phyloP scores from a whole-genome alignment of 2,797 vertebrate genomes.

The Notoglanidium macrostoma region DNA sequence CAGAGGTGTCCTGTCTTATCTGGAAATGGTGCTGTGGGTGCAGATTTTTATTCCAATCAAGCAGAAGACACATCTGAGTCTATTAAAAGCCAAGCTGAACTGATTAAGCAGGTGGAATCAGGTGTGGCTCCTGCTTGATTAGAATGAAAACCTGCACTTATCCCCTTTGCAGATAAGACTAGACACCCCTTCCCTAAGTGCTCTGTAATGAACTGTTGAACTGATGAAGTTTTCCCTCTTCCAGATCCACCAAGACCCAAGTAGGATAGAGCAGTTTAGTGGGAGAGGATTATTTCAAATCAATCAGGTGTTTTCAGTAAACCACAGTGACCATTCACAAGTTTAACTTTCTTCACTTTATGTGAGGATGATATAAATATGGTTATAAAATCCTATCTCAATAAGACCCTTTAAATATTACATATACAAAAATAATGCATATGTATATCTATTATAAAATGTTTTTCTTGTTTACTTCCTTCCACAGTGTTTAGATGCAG shows the following conservation, averaged over 20 bases:
- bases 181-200: no score
- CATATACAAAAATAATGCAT: neutral
- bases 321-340: neutral
- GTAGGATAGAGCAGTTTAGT: neutral
- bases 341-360: neutral
- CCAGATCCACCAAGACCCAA: neutral
- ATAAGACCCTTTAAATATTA: neutral
- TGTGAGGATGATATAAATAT: neutral
- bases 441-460: neutral
- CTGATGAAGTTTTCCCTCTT: neutral
- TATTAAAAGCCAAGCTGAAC: no score
- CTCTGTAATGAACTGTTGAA: neutral
- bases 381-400: neutral
- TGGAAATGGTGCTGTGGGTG: no score
- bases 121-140: no score
- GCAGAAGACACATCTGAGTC: no score
- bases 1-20: no score
- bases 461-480: neutral
- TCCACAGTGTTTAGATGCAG: neutral
- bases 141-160: no score
- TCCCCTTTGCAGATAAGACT: no score
- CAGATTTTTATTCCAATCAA: no score
- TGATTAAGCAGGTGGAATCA: no score
- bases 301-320: neutral
- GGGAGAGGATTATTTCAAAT: no score